Evolutionary conservation across 2,113 vertebrate species (phyloP), one percentile per base, ranked within the genome.

Genomic region (Apodemus speciosus): DNA sequence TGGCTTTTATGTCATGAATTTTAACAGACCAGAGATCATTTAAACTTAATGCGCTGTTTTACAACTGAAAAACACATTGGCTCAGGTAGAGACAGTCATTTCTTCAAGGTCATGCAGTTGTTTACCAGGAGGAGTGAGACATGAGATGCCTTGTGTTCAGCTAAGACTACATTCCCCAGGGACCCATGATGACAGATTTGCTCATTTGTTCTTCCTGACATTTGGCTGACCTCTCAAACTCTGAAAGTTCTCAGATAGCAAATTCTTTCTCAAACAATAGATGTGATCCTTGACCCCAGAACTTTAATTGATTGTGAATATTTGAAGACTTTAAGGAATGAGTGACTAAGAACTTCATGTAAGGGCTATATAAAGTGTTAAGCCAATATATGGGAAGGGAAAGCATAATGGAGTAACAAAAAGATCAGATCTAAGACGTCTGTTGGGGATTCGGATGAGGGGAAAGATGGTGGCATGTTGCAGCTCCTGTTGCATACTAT

Each of bases 41-140:
- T 85, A 87, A 95, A 92, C 89, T 91, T 92, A 94, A 96, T 88
- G 90, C 58, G 86, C 49, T 96, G 76, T 81, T 84, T 95, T 93
- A 97, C 25, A 91, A 84, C 80, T 89, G 35, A 91, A 68, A 93
- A 92, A 62, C 85, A 85, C 18, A 13, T 40, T 93, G 91, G 38
- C 71, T 90, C 38, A 72, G 89, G 80, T 56, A 85, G 38, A 81
- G 64, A 73, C 85, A 95, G 49, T 5, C 9, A 73, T 85, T 94
- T 95, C 62, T 40, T 93, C 73, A 94, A 95, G 93, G 92, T 94
- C 90, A 64, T 43, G 15, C 38, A 80, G 27, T 69, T 85, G 81
- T 80, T 92, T 32, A 64, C 66, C 56, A 51, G 81, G 73, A 76
- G 56, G 15, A 27, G 4, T 80, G 46, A 35, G 79, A 64, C 35